phyloP scores from a whole-genome alignment of 2,888 invertebrate genomes.

The Elmis aenea region DNA sequence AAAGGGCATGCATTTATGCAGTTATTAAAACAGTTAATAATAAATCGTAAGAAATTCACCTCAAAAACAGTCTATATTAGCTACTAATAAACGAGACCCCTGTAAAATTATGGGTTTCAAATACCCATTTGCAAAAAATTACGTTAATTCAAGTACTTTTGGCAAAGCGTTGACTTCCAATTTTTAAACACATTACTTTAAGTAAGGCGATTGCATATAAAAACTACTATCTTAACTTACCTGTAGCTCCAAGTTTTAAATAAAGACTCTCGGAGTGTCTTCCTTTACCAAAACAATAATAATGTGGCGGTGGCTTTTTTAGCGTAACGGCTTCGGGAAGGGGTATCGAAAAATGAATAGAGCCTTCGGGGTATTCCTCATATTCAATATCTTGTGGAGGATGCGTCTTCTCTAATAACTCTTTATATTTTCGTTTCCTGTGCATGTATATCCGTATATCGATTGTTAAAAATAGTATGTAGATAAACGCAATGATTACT shows the following conservation, averaged over 20 bases:
- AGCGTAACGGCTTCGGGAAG: constrained; percentile 40
- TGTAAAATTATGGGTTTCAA: too few species aligned
- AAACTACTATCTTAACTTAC: constrained; percentile 47
- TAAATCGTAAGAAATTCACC: too few species aligned
- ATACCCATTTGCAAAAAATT: too few species aligned
- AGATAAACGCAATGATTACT: constrained; percentile 55
- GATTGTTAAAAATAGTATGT: constrained; percentile 56
- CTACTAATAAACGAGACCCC: too few species aligned
- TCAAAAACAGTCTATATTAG: too few species aligned
- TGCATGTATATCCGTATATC: constrained; percentile 59
- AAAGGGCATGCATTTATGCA: too few species aligned
- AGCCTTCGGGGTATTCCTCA: constrained; percentile 31
- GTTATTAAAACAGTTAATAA: too few species aligned
- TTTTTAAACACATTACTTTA: too few species aligned
- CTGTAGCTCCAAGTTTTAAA: constrained; percentile 68
- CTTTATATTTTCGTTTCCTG: constrained; percentile 43
- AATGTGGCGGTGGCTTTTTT: constrained; percentile 49
- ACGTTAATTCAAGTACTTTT: not conserved
- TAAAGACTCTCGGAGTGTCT: constrained; percentile 70
- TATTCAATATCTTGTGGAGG: constrained; percentile 29
- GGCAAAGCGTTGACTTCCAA: too few species aligned
- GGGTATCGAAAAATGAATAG: constrained; percentile 38
- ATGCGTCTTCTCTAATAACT: constrained; percentile 27
- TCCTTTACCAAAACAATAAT: constrained; percentile 63
- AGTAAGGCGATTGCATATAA: too few species aligned